Evolutionary conservation across 2,113 vertebrate genomes (phyloP).

Genomic region (Trogon surrucura): DNA sequence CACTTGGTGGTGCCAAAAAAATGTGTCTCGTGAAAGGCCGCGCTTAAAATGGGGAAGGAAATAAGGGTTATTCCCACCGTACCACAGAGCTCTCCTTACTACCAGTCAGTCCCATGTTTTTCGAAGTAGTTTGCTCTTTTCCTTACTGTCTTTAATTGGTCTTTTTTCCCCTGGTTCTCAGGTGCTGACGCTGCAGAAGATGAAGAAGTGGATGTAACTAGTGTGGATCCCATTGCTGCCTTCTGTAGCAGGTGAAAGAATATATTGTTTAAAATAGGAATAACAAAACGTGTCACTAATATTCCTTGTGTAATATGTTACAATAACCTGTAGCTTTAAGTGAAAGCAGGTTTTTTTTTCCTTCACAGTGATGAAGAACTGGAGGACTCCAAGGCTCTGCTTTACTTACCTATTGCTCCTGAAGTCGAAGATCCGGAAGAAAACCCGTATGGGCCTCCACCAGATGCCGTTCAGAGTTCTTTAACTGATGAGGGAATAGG

Average conservation of each 20-base stretch:
- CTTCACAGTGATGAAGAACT: slow-evolving; percentile 90
- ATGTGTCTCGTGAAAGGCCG: background rate
- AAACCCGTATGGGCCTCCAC: slow-evolving; percentile 94
- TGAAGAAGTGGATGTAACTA: slow-evolving; percentile 96
- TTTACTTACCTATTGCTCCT: slow-evolving; percentile 96
- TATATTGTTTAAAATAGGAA: background rate
- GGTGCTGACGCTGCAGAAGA: slow-evolving; percentile 96
- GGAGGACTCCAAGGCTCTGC: slow-evolving; percentile 93
- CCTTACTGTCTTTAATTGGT: background rate
- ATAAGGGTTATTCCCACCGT: rapidly evolving
- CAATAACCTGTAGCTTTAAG: background rate
- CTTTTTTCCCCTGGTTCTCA: slow-evolving; percentile 46
- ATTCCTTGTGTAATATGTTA: no score
- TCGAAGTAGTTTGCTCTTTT: background rate
- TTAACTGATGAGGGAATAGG: slow-evolving; percentile 82
- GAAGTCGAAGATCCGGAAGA: slow-evolving; percentile 98
- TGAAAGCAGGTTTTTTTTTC: background rate
- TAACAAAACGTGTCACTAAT: no score
- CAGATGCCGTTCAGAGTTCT: slow-evolving; percentile 84
- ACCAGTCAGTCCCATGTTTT: background rate
- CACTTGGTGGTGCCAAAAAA: background rate
- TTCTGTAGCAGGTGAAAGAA: slow-evolving; percentile 92
- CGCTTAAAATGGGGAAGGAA: rapidly evolving
- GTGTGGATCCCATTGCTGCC: slow-evolving; percentile 94
- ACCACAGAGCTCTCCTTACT: background rate